Percentiles rank a stretch among this genome's conserved stretches.
Conservation (phyloP, 2,113 vertebrate genomes). For the Hippocampus comes region DNA sequence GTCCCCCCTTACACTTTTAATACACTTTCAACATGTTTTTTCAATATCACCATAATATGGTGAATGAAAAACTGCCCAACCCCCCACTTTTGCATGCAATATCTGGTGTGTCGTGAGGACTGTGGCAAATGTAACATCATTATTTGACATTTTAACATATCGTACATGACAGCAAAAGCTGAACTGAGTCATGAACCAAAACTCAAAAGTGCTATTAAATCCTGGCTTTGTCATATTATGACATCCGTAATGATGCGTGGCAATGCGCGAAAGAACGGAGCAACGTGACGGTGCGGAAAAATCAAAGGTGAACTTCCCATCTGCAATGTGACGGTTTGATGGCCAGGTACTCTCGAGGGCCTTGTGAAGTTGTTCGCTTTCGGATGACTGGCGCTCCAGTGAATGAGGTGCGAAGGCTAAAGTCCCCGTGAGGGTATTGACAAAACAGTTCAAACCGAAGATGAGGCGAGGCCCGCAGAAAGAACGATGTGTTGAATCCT, state of each 20-base stretch:
- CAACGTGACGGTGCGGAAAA: conserved; percentile 35
- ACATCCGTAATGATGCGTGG: conserved; percentile 4
- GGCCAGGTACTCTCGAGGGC: conserved; percentile 37
- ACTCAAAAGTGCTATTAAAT: not conserved
- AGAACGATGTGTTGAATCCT: conserved; percentile 6
- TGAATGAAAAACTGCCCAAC: too few relatives aligned
- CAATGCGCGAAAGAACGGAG: not conserved
- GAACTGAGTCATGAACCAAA: not conserved
- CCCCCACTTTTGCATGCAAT: too few relatives aligned
- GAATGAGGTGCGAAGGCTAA: conserved; percentile 42
- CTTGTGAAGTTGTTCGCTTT: conserved; percentile 31
- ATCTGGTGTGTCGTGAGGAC: too few relatives aligned
- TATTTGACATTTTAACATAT: not conserved
- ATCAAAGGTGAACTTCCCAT: conserved; percentile 20
- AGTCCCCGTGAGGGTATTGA: conserved; percentile 20
- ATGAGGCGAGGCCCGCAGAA: conserved; percentile 1
- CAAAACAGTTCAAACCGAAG: conserved; percentile 10
- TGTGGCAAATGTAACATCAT: not conserved
- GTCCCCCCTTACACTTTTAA: too few relatives aligned
- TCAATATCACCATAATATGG: too few relatives aligned
- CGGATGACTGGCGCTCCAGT: conserved; percentile 45
- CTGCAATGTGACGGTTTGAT: conserved; percentile 21
- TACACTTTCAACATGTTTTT: too few relatives aligned
- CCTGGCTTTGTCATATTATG: not conserved
- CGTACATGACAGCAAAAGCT: not conserved